These are phyloP conservation scores for Tapirus indicus DNA, from an alignment of 2,797 vertebrate species.

Conservation along the genomic window DNA sequence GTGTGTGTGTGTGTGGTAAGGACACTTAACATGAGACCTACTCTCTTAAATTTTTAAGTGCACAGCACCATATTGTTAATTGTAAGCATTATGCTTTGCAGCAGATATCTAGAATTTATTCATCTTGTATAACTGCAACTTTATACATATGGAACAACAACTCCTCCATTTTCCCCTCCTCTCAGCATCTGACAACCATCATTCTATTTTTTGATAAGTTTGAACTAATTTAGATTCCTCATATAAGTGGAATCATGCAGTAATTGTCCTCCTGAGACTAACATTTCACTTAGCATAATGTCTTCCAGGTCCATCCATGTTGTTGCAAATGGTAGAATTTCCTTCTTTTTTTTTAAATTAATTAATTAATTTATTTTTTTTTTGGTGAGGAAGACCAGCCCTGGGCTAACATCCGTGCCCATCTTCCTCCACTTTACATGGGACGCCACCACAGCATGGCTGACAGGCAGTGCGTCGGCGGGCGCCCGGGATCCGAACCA, in stretches of 20 bases:
- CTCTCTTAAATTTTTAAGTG: not conserved
- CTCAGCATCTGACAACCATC: too few species aligned
- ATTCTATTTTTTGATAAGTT: not conserved
- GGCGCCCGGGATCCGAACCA: too few species aligned
- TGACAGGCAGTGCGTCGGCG: too few species aligned
- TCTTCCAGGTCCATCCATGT: too few species aligned
- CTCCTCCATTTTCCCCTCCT: not conserved
- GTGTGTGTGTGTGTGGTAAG: not conserved
- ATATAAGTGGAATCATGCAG: not conserved
- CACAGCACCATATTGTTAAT: not conserved
- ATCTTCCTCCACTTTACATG: too few species aligned
- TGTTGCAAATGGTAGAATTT: too few species aligned
- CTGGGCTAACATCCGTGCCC: too few species aligned
- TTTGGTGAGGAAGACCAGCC: too few species aligned
- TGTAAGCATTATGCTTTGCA: not conserved
- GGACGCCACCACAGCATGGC: too few species aligned
- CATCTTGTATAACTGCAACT: not conserved
- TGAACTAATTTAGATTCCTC: not conserved
- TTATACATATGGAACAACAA: not conserved
- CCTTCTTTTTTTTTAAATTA: too few species aligned
- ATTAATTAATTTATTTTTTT: too few species aligned
- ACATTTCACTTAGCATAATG: not conserved
- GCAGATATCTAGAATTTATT: not conserved
- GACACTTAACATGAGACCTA: not conserved
- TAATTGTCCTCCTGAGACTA: not conserved